Evolutionary conservation across 2,113 vertebrate species (phyloP), one percentile per base, ranked within the genome.

Genomic region (Varanus salvator): DNA sequence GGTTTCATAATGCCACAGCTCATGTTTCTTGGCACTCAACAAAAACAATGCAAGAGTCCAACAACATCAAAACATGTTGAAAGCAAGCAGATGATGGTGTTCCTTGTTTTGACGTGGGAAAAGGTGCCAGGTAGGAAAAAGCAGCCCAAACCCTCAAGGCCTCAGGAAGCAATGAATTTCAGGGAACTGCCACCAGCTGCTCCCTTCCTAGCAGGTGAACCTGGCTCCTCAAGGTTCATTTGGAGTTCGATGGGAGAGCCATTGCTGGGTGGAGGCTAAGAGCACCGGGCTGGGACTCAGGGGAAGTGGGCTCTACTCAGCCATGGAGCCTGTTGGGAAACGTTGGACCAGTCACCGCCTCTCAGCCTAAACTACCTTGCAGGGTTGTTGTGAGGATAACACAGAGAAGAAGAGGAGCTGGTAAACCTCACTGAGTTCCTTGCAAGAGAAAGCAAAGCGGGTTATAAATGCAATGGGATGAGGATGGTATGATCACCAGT

Each of bases 21-120:
- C 95, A 92, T 95, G 95, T 95, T 97, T 96, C 96, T 96, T 97
- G 96, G 97, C 96, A 97, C 93, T 89, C 31, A 87, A 89, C 94
- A 94, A 77, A 85, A 71, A 52, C 15, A n/a, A 17, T 8, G 38
- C 95, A 78, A 68, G 48, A 64, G 78, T 25, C 75, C 38, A 31
- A 71, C 64, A 52, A 71, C 77, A 96, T 96, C 74, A 93, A 95
- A 82, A 93, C 95, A 84, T 97, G 97, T 96, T 94, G 96, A 97
- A 97, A 97, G 94, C 86, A 0, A 92, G 92, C 93, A 95, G 95
- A 96, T 93, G 95, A 93, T 48, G 92, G 94, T 95, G 97, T 97
- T 8, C 76, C 50, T 87, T 38, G 95, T 97, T 96, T 94, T 95
- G 95, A 95, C 94, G 94, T 27, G 90, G 95, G 91, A 95, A 95